phyloP scores from a whole-genome alignment of 2,113 vertebrate genomes.

The Psittacula cyanocephala region DNA sequence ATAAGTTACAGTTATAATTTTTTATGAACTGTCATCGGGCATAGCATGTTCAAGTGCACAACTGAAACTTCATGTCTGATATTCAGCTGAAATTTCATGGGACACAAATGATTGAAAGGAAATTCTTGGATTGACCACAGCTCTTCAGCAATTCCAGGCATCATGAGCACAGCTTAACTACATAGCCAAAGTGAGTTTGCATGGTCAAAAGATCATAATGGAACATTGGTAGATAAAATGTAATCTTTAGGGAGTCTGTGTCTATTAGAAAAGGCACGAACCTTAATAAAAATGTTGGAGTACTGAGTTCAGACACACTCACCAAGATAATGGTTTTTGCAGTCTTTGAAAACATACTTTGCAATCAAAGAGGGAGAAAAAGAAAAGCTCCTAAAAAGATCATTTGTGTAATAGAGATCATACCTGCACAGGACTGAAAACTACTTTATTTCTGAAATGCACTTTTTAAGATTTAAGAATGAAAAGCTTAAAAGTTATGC shows the following conservation, averaged over 20 bases:
- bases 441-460: background rate
- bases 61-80: background rate
- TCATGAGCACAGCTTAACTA: background rate
- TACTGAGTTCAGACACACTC: background rate
- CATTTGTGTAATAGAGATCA: background rate
- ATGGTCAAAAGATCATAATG: background rate
- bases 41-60: background rate
- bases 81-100: background rate
- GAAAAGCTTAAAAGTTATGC: background rate
- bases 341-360: background rate
- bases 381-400: background rate
- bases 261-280: background rate
- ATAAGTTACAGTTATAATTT: background rate
- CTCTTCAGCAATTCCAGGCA: background rate
- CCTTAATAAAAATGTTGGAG: background rate
- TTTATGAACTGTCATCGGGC: background rate
- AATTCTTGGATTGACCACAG: background rate
- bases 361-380: background rate
- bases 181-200: background rate
- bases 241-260: background rate
- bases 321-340: rapidly evolving
- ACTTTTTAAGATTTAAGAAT: background rate
- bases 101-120: background rate
- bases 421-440: background rate
- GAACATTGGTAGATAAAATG: background rate